Percentiles rank a stretch among this genome's conserved stretches.
phyloP scores from a whole-genome alignment of 2,797 vertebrate species.

The Chrysolophus pictus region DNA sequence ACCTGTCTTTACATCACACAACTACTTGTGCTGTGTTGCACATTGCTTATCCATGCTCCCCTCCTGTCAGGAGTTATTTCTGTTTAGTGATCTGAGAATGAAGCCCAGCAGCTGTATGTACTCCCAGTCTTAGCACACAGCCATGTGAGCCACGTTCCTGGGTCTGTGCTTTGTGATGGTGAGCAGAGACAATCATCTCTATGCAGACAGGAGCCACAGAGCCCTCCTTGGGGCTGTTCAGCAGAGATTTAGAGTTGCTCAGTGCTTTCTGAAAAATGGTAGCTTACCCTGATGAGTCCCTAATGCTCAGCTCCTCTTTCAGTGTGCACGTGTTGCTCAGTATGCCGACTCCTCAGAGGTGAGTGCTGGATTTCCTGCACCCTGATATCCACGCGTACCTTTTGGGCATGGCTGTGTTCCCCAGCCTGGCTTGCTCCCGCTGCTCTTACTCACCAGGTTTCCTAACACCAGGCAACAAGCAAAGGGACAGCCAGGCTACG shows the following conservation, averaged over 20 bases:
- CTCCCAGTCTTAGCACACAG: background rate
- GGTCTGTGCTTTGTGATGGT: background rate
- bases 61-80: background rate
- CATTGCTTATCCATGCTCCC: background rate
- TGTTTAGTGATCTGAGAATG: background rate
- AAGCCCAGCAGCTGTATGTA: background rate
- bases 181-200: background rate
- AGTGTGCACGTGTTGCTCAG: slow-evolving; percentile 81
- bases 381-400: background rate
- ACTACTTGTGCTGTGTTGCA: background rate
- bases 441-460: background rate
- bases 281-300: background rate
- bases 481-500: background rate
- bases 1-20: background rate
- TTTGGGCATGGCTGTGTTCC: background rate
- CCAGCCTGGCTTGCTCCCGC: slow-evolving; percentile 33
- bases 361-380: slow-evolving; percentile 68
- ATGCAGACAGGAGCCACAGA: accelerated
- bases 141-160: background rate
- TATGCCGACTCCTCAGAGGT: slow-evolving; percentile 80
- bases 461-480: slow-evolving; percentile 16
- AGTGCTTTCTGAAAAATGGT: background rate
- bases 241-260: background rate
- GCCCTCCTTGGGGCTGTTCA: background rate
- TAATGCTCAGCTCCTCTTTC: slow-evolving; percentile 72